Evolutionary conservation across 2,113 vertebrate species (phyloP), one percentile per base, ranked within the genome.

Genomic region (Pedetes capensis): DNA sequence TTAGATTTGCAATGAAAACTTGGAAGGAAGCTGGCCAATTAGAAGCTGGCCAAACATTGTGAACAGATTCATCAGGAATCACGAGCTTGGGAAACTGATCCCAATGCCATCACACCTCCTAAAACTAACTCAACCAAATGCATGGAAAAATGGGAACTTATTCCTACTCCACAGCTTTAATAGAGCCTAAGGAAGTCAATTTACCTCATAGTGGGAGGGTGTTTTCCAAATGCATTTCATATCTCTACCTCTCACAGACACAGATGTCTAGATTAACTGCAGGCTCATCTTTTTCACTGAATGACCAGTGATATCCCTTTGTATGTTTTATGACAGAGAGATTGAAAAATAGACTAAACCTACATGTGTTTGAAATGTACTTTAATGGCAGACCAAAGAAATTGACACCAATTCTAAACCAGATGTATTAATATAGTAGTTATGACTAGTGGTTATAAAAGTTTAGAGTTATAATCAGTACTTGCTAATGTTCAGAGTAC

Each of bases 391-490:
- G 82, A 59, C 49, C 66, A 74, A 95, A 85, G 16, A 76, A 71
- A 64, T 18, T 49, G 29, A 91, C 22, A 93, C 20, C 51, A 74
- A 66, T 82, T 90, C 53, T 81, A 85, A 94, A 87, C 85, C 55
- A 81, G 71, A 25, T 18, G 87, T 81, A 47, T 79, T 89, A 55
- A 63, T 53, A 71, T 64, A 44, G 23, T 47, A 76, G 29, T 23
- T 64, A 83, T 79, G 37, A 68, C 23, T 93, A 85, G 51, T 0
- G 37, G 17, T 34, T 85, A 57, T 61, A 72, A 79, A 82, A 18
- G 39, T 37, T 64, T 68, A 79, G 29, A n/a, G 8, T 71, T 79
- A 78, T 23, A 82, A 86, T 72, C 17, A 57, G 12, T 44, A 22
- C 8, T 57, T 92, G 20, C n/a, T 42, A 17, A 53, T 44, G n/a